Percentiles rank a stretch among this genome's conserved stretches.
These are phyloP conservation scores for Hylomyscus alleni DNA, from an alignment of 2,797 vertebrate genomes.

Conservation along the genomic window DNA sequence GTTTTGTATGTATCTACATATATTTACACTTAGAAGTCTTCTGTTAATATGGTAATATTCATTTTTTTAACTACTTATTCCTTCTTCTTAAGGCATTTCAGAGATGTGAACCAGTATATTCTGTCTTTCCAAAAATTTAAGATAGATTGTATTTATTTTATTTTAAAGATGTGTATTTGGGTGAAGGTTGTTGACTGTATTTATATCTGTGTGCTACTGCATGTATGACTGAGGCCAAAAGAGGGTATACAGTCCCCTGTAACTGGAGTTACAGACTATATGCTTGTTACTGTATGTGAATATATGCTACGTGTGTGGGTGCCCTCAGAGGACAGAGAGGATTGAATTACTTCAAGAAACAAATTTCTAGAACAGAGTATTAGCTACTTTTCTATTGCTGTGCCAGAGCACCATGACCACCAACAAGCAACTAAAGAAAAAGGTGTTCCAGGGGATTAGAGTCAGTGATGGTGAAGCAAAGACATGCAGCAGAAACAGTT, in stretches of 20 bases:
- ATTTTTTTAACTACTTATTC: slow-evolving; percentile 45
- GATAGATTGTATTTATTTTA: not conserved
- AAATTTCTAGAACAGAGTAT: not conserved
- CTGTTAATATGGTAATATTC: slow-evolving; percentile 34
- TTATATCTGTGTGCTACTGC: not conserved
- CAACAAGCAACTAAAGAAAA: not conserved
- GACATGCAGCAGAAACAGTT: not conserved
- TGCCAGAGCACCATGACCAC: not conserved
- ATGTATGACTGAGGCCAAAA: not conserved
- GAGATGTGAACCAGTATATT: not conserved
- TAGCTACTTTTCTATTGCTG: not conserved
- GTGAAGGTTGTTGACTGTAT: not conserved
- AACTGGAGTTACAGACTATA: not conserved
- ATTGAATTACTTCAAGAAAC: not conserved
- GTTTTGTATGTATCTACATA: not conserved
- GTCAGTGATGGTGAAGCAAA: not conserved
- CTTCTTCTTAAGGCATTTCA: slow-evolving; percentile 30
- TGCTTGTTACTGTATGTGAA: not conserved
- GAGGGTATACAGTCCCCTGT: not conserved
- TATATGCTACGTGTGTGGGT: not conserved
- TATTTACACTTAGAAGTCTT: slow-evolving; percentile 58
- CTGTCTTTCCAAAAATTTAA: slow-evolving; percentile 54
- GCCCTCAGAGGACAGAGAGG: not conserved
- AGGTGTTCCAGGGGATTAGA: not conserved
- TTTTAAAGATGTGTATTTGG: not conserved